Base-by-base conservation (phyloP, 2,113 vertebrate species). In the Formicarius rufipectus region DNA sequence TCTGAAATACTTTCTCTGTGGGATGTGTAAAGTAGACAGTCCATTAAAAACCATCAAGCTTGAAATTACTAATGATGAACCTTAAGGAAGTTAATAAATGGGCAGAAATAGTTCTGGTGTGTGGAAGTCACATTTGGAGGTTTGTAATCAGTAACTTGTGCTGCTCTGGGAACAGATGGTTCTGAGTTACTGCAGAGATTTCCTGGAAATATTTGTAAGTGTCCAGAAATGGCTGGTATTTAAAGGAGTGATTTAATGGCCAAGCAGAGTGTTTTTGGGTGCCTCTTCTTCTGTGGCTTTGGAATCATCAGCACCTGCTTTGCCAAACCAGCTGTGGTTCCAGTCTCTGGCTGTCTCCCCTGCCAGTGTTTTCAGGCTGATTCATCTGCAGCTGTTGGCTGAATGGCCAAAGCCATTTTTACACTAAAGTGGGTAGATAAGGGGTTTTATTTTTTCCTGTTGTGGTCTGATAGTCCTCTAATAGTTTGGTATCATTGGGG, bases 201-300 rank as follows among this genome's bases (percentile, higher is more conserved):
- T 93, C 87, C 79, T 96, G 87, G 95, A 92, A 93, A 60, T 82
- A 63, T 72, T 91, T 84, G 8, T 64, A 62, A 62, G 85, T 91
- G 88, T 80, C 60, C 73, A 87, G 75, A 93, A 87, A 87, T 77
- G 60, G 50, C 56, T 74, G 72, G 30, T 80, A 67, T 88, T 94
- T 91, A 21, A 71, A 74, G 45, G 67, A 67, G 49, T 56, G 45
- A 37, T 84, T 87, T 72, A 63, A 63, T 77, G 53, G 59, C 50
- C 5, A 17, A 76, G 77, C 59, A 89, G 71, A 79, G 52, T 10
- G n/a, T 77, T 85, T 95, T 68, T 82, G 53, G 33, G 86, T 91
- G 78, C 71, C 49, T 82, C 35, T 74, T 90, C 39, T 66, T 73
- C 44, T 79, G 60, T 59, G 68, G 50, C 73, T 64, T 85, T 91